These are phyloP conservation scores for Cybosia mesomella DNA, from an alignment of 2,888 invertebrate species.

Conservation along the genomic window DNA sequence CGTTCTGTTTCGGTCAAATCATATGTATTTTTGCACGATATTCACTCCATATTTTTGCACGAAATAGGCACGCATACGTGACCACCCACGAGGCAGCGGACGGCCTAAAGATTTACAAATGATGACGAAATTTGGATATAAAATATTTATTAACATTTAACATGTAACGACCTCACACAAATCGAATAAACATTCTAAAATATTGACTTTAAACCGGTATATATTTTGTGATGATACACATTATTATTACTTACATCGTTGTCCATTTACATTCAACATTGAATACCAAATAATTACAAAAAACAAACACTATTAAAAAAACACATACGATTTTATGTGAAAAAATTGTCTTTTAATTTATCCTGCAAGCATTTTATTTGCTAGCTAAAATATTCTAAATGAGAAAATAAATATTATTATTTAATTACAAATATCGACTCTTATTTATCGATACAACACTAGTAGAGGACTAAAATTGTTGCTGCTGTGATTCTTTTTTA, in stretches of 20 bases:
- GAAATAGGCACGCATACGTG: too few relatives aligned
- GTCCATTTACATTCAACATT: slow-evolving; percentile 35
- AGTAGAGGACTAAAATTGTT: slow-evolving; percentile 26
- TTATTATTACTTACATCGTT: slow-evolving; percentile 45
- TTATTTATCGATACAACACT: slow-evolving; percentile 29
- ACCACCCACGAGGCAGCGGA: too few relatives aligned
- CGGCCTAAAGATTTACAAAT: too few relatives aligned
- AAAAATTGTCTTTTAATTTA: slow-evolving; percentile 44
- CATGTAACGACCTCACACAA: not conserved
- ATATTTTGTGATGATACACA: slow-evolving; percentile 47
- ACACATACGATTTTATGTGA: slow-evolving; percentile 34
- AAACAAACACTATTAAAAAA: slow-evolving; percentile 35
- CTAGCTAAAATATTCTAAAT: slow-evolving; percentile 40
- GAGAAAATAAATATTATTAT: slow-evolving; percentile 45
- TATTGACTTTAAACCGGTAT: slow-evolving; percentile 18
- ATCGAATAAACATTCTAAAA: not conserved
- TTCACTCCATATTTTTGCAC: too few relatives aligned
- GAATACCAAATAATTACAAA: slow-evolving; percentile 35
- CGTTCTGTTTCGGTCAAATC: too few relatives aligned
- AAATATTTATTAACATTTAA: too few relatives aligned
- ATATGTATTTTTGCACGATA: too few relatives aligned
- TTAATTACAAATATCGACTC: slow-evolving; percentile 38
- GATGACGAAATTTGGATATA: too few relatives aligned
- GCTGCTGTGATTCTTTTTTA: slow-evolving; percentile 18
- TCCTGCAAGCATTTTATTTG: slow-evolving; percentile 43